These are phyloP conservation scores for Arrhamphus sclerolepis DNA, from an alignment of 2,797 vertebrate genomes.

Conservation along the genomic window DNA sequence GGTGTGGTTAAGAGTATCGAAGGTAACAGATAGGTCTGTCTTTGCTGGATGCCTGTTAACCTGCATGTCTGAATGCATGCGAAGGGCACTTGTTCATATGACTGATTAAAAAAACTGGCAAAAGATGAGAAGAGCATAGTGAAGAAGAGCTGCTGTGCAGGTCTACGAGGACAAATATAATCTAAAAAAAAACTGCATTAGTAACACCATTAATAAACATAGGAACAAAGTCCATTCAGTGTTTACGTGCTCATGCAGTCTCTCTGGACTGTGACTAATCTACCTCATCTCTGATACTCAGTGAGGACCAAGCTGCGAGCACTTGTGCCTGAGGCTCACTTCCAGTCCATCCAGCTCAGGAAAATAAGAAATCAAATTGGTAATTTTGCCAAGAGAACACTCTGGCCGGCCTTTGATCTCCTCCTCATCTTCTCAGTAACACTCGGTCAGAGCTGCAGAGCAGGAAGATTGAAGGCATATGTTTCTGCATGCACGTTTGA, in stretches of 20 bases:
- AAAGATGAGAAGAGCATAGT: too few relatives aligned
- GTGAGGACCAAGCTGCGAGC: conserved; percentile 25
- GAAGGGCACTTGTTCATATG: neutral
- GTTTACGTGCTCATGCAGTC: conserved; percentile 23
- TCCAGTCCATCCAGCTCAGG: conserved; percentile 25
- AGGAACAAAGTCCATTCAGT: conserved; percentile 8
- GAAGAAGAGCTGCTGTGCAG: too few relatives aligned
- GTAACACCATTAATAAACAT: too few relatives aligned
- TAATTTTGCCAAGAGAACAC: conserved; percentile 64
- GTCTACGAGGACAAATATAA: neutral
- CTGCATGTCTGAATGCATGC: neutral
- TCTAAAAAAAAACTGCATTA: neutral
- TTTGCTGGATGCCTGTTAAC: neutral
- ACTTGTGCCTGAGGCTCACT: conserved; percentile 30
- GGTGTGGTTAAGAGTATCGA: too few relatives aligned
- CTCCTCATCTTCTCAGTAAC: conserved; percentile 36
- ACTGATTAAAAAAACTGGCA: too few relatives aligned
- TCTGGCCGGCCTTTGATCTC: conserved; percentile 57
- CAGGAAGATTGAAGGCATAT: conserved; percentile 26
- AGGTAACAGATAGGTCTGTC: too few relatives aligned
- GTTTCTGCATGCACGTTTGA: conserved; percentile 2
- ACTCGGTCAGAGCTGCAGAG: conserved; percentile 34
- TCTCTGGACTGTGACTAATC: conserved; percentile 53
- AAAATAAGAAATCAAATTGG: conserved; percentile 52
- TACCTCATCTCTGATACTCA: conserved; percentile 52